A percentile compares a stretch with the other conserved stretches of the same genome.
Evolutionary conservation across 2,888 invertebrate genomes (phyloP).

Genomic region (Volucella inflata): DNA sequence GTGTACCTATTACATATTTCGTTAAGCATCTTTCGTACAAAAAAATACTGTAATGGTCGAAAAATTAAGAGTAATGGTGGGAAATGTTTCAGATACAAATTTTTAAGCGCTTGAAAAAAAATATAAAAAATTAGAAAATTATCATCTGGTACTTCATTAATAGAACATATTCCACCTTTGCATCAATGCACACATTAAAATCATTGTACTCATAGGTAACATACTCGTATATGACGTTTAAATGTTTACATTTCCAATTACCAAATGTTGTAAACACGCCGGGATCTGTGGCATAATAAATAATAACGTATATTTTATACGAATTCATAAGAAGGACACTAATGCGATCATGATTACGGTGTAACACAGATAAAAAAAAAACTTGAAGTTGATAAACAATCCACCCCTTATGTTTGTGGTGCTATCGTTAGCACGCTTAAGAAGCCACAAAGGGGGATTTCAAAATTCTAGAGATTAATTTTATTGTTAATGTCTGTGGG

Average conservation of each 20-base stretch:
- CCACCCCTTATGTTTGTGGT: no score
- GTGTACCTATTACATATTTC: not conserved
- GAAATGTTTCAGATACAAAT: no score
- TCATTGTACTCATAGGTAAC: no score
- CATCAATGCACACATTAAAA: no score
- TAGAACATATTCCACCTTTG: no score
- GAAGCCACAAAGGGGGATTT: constrained; percentile 48
- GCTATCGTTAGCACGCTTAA: constrained; percentile 36
- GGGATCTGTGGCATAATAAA: constrained; percentile 54
- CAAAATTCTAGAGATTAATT: constrained; percentile 64
- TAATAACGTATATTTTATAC: constrained; percentile 61
- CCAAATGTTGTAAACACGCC: constrained; percentile 47
- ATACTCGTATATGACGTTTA: no score
- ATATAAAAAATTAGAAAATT: no score
- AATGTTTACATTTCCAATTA: not conserved
- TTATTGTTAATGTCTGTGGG: constrained; percentile 70
- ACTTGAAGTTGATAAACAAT: no score
- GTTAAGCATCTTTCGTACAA: not conserved
- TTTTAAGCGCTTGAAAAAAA: no score
- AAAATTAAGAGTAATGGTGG: not conserved
- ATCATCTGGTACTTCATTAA: no score
- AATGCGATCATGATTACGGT: constrained; percentile 39
- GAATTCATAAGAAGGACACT: constrained; percentile 1
- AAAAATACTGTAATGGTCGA: not conserved
- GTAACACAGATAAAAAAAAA: not conserved